These are phyloP conservation scores for Teleopsis dalmanni DNA, from an alignment of 1,140 invertebrate species.

Conservation along the genomic window DNA sequence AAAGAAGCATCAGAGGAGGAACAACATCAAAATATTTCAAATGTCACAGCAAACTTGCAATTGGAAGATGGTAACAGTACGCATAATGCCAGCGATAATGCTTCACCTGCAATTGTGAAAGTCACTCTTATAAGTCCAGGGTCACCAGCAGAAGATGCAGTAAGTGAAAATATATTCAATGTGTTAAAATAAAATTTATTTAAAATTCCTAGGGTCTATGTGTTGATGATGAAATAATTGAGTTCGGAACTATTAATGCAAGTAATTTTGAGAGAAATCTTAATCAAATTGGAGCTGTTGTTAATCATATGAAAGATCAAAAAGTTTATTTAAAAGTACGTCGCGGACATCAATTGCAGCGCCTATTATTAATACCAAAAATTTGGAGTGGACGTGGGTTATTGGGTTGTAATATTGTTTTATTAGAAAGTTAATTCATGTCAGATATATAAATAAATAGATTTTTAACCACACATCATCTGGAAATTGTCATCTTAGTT, in stretches of 20 bases:
- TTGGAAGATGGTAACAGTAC: conserved; percentile 1
- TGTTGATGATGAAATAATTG: conserved; percentile 63
- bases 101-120: conserved; percentile 56
- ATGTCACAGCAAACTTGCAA: conserved; percentile 13
- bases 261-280: conserved; percentile 63
- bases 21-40: conserved; percentile 4
- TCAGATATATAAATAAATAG: neutral
- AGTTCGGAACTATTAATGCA: conserved; percentile 75
- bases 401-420: conserved; percentile 66
- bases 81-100: neutral
- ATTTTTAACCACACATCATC: neutral
- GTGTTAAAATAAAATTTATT: neutral
- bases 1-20: conserved; percentile 32
- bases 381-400: conserved; percentile 66
- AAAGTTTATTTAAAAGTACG: conserved; percentile 55
- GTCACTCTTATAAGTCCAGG: conserved; percentile 64
- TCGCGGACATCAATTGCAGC: conserved; percentile 48
- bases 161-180: conserved; percentile 44
- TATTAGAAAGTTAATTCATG: conserved; percentile 21
- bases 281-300: conserved; percentile 59
- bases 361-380: conserved; percentile 56
- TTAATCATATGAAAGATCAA: conserved; percentile 64
- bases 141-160: conserved; percentile 74
- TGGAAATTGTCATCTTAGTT: no score
- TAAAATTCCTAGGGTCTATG: conserved; percentile 65